Percentiles rank a stretch among this genome's conserved stretches.
These are phyloP conservation scores for Crocodylus rhombifer DNA, from an alignment of 2,797 vertebrate species.

Conservation along the genomic window DNA sequence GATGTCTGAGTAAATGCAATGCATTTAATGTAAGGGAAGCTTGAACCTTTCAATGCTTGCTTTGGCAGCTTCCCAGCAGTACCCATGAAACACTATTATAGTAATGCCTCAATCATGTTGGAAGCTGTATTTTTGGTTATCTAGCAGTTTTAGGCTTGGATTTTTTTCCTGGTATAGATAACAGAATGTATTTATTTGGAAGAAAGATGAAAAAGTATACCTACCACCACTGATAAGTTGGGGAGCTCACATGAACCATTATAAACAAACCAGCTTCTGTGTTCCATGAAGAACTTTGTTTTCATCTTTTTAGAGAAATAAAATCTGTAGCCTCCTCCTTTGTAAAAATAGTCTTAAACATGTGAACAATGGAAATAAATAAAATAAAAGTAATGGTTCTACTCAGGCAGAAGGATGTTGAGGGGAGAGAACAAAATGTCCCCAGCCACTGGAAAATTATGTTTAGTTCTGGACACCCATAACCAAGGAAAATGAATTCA, in stretches of 20 bases:
- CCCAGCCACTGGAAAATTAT: background rate
- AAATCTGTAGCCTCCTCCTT: background rate
- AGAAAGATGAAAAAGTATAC: background rate
- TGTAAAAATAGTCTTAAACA: background rate
- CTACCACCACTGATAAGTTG: background rate
- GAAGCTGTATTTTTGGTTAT: background rate
- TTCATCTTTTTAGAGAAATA: background rate
- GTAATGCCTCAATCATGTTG: background rate
- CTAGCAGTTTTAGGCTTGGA: constrained; percentile 6
- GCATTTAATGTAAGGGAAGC: constrained; percentile 25
- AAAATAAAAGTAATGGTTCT: background rate
- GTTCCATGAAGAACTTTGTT: background rate
- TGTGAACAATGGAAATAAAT: background rate
- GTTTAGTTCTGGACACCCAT: background rate
- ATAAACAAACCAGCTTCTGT: background rate
- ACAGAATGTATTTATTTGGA: background rate
- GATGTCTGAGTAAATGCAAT: background rate
- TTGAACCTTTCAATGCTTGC: background rate
- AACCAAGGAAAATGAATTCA: background rate
- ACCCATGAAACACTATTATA: background rate
- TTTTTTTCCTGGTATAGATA: background rate
- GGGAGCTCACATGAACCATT: background rate
- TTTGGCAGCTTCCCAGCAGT: background rate
- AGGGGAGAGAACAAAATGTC: background rate
- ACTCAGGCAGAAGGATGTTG: background rate